A percentile compares a stretch with the other conserved stretches of the same genome.
Evolutionary conservation across 2,113 vertebrate species (phyloP).

Genomic region (Cercopithecus mona): DNA sequence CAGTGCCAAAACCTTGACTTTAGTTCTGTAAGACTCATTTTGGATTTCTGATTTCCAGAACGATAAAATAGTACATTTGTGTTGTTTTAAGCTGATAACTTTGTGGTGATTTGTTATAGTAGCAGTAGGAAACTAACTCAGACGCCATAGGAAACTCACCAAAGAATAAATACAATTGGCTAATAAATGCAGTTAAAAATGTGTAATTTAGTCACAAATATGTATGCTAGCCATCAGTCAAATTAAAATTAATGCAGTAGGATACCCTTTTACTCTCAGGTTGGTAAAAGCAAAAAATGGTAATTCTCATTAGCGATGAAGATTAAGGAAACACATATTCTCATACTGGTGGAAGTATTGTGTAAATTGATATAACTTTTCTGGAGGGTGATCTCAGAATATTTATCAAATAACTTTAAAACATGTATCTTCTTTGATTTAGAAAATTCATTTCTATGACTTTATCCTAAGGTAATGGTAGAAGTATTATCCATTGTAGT

Average conservation of each 20-base stretch:
- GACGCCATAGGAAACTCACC: neutral
- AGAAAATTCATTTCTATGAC: constrained; percentile 51
- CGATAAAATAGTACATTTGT: neutral
- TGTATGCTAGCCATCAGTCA: neutral
- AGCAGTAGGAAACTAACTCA: constrained; percentile 3
- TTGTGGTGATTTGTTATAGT: neutral
- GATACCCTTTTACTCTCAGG: neutral
- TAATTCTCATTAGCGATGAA: neutral
- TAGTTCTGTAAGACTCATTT: neutral
- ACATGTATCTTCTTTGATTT: constrained; percentile 20
- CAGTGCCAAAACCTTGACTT: neutral
- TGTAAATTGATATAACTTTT: constrained; percentile 17
- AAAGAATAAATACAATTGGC: neutral
- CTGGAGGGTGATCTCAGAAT: constrained; percentile 15
- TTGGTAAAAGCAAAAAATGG: constrained; percentile 21
- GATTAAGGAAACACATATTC: constrained; percentile 17
- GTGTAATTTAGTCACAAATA: neutral
- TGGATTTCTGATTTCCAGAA: neutral
- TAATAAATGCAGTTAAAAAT: neutral
- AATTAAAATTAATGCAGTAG: constrained; percentile 39
- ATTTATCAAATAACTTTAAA: constrained; percentile 49
- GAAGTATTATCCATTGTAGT: constrained; percentile 27
- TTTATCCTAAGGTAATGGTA: constrained; percentile 34
- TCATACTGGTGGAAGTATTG: neutral
- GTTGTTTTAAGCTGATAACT: neutral